Evolutionary conservation across 2,797 vertebrate species (phyloP), one percentile per base, ranked within the genome.

Genomic region (Takifugu ocellatus): DNA sequence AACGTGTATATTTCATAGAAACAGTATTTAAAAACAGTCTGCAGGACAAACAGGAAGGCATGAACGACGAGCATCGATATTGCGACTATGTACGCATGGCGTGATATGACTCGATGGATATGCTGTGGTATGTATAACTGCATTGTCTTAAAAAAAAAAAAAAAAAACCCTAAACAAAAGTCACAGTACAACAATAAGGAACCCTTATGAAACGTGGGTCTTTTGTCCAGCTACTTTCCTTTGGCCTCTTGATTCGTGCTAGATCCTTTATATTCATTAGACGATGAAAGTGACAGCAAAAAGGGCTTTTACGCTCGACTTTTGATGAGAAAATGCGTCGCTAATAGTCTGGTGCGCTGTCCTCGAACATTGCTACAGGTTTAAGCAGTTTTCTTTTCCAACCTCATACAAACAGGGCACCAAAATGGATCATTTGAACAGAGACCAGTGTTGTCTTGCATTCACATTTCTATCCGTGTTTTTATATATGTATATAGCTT

Each of bases 1-100:
- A 86, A 89, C 77, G 86, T 83, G 86, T 85, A 87, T 82, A 93
- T 93, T 93, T 93, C 92, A 93, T 90, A 92, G 91, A 93, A 93
- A 92, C 91, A 90, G 89, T 91, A 90, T 89, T 33, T n/a, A 84
- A 85, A 78, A 89, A 89, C 77, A 90, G 88, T 92, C 89, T 91
- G 90, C 87, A 90, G 84, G 87, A 90, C 89, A 91, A 91, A 91
- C 90, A 87, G 83, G 88, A 88, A 91, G 87, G 87, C 85, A 87
- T 89, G 85, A 87, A 84, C 81, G 82, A 88, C 80, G 59, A 87
- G 83, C 73, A 72, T 61, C 55, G 80, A 87, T 83, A 84, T 82
- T 68, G 71, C 73, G 50, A 78, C 68, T 78, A 79, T 85, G 79
- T 78, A 60, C 81, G 81, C 80, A 75, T 64, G 72, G 80, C 84